These are phyloP conservation scores for Apogon hyalosoma DNA, from an alignment of 2,797 vertebrate genomes.

Conservation along the genomic window DNA sequence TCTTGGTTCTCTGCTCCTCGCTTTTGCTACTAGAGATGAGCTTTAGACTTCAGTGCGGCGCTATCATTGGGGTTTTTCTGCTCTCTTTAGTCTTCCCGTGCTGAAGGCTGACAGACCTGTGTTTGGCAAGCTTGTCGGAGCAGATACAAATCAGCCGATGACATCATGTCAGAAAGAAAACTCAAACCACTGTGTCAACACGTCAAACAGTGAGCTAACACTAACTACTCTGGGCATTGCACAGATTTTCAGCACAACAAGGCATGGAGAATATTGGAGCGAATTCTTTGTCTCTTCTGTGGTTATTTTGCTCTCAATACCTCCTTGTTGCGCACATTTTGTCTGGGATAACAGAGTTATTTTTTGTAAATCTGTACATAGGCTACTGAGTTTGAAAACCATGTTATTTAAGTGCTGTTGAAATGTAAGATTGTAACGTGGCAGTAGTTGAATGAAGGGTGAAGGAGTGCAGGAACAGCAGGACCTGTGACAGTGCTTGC, in stretches of 20 bases:
- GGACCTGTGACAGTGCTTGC: constrained; percentile 75
- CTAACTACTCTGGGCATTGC: constrained; percentile 51
- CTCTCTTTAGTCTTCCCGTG: constrained; percentile 46
- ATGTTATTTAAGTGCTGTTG: constrained; percentile 74
- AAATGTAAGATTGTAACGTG: constrained; percentile 56
- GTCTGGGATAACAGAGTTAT: constrained; percentile 51
- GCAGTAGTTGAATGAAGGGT: constrained; percentile 64
- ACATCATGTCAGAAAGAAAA: constrained; percentile 54
- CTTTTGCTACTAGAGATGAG: constrained; percentile 75
- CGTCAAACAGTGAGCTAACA: constrained; percentile 56
- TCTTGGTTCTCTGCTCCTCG: constrained; percentile 77
- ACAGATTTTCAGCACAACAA: constrained; percentile 56
- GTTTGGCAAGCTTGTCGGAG: constrained; percentile 60
- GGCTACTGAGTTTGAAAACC: constrained; percentile 56
- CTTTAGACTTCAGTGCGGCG: constrained; percentile 69
- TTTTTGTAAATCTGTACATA: constrained; percentile 84
- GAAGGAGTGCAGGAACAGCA: constrained; percentile 63
- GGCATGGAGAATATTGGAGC: constrained; percentile 42
- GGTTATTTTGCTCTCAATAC: constrained; percentile 58
- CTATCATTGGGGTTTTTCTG: constrained; percentile 65
- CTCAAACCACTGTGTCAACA: constrained; percentile 63
- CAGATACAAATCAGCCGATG: constrained; percentile 61
- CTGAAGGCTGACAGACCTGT: constrained; percentile 61
- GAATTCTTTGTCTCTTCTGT: constrained; percentile 55
- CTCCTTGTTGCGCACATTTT: constrained; percentile 70